These are phyloP conservation scores for Scylla paramamosain DNA, from an alignment of 1,140 invertebrate genomes.

Conservation along the genomic window DNA sequence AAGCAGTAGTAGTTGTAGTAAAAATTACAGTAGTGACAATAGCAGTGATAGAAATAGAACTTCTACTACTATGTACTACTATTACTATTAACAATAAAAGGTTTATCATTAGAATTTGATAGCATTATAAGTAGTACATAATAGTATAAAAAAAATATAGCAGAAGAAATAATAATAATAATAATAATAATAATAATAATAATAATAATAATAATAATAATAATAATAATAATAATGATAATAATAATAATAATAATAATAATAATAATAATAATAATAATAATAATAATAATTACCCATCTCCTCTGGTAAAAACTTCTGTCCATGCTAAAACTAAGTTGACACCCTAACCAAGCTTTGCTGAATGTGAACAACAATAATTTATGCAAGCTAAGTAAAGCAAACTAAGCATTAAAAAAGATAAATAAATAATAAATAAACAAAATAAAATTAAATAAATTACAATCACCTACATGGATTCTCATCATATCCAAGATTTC, in stretches of 20 bases:
- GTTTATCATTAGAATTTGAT: background rate
- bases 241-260: background rate
- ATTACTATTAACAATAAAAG: background rate
- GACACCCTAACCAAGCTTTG: background rate
- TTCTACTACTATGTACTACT: background rate
- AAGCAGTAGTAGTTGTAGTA: background rate
- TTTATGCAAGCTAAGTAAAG: background rate
- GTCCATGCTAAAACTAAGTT: background rate
- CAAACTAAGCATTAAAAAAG: background rate
- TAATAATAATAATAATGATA: constrained; percentile 26
- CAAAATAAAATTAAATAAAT: background rate
- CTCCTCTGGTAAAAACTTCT: background rate
- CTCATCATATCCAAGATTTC: constrained; percentile 44
- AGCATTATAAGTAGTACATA: background rate
- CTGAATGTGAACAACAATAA: background rate
- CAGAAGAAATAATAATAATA: background rate
- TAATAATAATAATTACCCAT: background rate
- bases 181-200: background rate
- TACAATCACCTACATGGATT: background rate
- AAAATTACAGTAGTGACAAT: background rate
- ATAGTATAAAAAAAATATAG: background rate
- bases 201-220: constrained; percentile 17
- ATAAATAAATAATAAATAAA: background rate
- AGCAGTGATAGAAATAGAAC: background rate
- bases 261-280: background rate